Percentiles rank a stretch among this genome's conserved stretches.
Conservation (phyloP, 2,113 vertebrate genomes). For the Ginglymostoma cirratum region DNA sequence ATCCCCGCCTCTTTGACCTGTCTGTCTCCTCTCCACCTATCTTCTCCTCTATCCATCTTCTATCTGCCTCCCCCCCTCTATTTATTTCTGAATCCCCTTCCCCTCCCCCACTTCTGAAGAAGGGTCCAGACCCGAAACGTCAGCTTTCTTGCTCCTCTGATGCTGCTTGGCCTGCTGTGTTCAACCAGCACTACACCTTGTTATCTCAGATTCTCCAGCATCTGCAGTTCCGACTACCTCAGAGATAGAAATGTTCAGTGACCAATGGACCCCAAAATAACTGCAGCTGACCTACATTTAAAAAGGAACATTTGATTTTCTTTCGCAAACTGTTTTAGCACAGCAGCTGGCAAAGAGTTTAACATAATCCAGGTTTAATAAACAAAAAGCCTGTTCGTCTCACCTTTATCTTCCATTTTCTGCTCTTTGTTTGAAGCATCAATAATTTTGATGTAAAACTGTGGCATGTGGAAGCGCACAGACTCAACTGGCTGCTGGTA, state of each 20-base stretch:
- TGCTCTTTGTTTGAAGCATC: constrained; percentile 76
- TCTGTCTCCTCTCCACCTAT: no score
- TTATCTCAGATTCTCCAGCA: no score
- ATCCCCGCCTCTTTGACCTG: no score
- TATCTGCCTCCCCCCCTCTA: no score
- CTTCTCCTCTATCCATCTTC: no score
- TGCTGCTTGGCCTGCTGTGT: no score
- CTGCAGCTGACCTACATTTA: neutral
- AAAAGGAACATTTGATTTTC: neutral
- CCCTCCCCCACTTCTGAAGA: no score
- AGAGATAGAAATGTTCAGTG: neutral
- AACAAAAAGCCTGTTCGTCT: constrained; percentile 24
- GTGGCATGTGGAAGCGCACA: constrained; percentile 61
- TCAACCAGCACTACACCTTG: no score
- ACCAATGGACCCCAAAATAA: neutral
- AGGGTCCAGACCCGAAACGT: no score
- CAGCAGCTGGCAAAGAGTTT: neutral
- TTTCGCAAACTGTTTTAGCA: neutral
- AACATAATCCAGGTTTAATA: neutral
- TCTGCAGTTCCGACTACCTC: no score
- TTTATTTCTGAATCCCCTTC: no score
- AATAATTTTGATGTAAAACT: constrained; percentile 81
- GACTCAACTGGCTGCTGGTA: constrained; percentile 81
- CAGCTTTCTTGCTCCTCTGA: no score
- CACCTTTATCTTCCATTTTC: constrained; percentile 89